A percentile compares a stretch with the other conserved stretches of the same genome.
Evolutionary conservation across 92 coral and sea anemone species (phyloP).

Genomic region (Palythoa heliodiscus): DNA sequence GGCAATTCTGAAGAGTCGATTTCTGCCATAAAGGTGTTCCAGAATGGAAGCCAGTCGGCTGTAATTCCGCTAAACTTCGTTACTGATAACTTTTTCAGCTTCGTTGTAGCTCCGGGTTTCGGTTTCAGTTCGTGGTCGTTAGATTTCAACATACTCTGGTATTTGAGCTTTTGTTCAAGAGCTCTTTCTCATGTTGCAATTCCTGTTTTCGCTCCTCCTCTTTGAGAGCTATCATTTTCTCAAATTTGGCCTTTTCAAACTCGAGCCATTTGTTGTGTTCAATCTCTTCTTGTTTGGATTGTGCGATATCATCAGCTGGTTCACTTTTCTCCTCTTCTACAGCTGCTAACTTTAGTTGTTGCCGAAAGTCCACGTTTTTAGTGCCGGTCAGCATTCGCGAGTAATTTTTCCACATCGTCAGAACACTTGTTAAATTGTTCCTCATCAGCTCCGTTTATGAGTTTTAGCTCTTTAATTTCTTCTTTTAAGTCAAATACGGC

Average conservation of each 20-base stretch:
- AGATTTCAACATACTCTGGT: no score
- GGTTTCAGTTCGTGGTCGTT: no score
- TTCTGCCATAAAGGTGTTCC: no score
- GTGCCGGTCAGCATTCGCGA: slow-evolving; percentile 12
- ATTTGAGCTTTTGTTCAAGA: neutral
- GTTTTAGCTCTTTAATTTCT: no score
- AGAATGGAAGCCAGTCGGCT: slow-evolving; percentile 46
- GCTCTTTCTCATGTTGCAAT: neutral
- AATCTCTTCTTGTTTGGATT: neutral
- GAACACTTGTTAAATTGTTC: slow-evolving; percentile 9
- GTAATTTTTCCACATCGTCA: neutral
- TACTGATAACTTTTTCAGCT: slow-evolving; percentile 33
- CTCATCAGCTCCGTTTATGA: slow-evolving; percentile 1
- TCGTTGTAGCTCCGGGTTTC: no score
- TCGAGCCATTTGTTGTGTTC: neutral
- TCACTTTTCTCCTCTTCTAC: neutral
- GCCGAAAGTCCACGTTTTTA: neutral
- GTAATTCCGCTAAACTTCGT: slow-evolving; percentile 35
- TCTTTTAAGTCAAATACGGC: no score
- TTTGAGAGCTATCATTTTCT: neutral
- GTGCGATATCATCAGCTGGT: neutral
- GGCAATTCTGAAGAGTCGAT: no score
- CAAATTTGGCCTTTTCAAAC: slow-evolving; percentile 3
- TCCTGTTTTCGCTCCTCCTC: neutral
- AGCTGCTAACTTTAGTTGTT: no score